Evolutionary conservation across 2,888 invertebrate genomes (phyloP), one percentile per base, ranked within the genome.

Genomic region (Mesochorus sp.): DNA sequence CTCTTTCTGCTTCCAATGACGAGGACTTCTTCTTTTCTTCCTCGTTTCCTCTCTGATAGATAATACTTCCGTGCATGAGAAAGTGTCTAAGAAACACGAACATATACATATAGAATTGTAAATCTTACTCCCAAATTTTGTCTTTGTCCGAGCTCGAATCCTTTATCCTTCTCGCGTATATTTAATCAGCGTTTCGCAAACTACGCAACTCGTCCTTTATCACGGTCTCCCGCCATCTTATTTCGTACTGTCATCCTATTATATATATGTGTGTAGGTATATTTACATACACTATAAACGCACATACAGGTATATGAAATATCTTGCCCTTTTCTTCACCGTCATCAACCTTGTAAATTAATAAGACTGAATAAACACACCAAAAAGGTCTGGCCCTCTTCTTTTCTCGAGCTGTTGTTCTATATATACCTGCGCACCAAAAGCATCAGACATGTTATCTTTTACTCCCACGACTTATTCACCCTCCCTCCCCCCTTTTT

Each of bases 351-450:
- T 82, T 86, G 85, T 85, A 86, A 86, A 87, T 87, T 87, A 86
- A 88, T 87, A 87, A 86, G 84, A 71, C 82, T 80, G 84, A 81
- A 81, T 82, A 86, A 86, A 86, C 86, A 87, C 80, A n/a, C n/a
- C n/a, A 81, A 78, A 77, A 81, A 82, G 77, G 79, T 62, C 31
- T 47, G 55, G n/a, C 44, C 2, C 31, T n/a, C 19, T 17, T 53
- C 28, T n/a, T n/a, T 49, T 44, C n/a, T n/a, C 39, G n/a, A 31
- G 44, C 8, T 31, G 17, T 62, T 3, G 10, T 6, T 61, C 10
- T 44, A 17, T 44, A 44, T 31, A 24, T 24, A 31, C 28, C 37
- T 4, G 34, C 12, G 34, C 4, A 57, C n/a, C 19, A 14, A 26
- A 6, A 42, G 21, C 0, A 12, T 53, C 28, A 6, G 14, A 14